These are phyloP conservation scores for Agonopterix alstromeriana DNA, from an alignment of 2,888 invertebrate genomes.

Conservation along the genomic window DNA sequence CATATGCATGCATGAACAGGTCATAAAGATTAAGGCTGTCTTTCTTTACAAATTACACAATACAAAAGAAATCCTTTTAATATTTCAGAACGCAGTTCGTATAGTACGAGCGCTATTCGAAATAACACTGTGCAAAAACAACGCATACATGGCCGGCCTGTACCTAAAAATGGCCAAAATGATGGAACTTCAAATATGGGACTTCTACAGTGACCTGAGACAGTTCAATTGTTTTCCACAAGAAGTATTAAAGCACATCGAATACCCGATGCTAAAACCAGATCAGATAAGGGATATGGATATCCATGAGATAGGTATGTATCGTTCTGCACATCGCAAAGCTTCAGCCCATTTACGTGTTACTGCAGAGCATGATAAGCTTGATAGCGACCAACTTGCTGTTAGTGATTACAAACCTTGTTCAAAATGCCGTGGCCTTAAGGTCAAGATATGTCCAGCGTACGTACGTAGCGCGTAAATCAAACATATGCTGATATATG, in stretches of 20 bases:
- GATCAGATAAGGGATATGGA: slow-evolving; percentile 91
- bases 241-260: slow-evolving; percentile 89
- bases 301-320: slow-evolving; percentile 87
- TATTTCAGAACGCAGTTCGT: slow-evolving; percentile 88
- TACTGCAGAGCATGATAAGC: too few species aligned
- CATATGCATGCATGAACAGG: not conserved
- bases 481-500: too few species aligned
- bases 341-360: too few species aligned
- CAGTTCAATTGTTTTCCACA: slow-evolving; percentile 88
- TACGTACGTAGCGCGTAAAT: too few species aligned
- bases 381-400: too few species aligned
- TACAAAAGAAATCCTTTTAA: slow-evolving; percentile 8
- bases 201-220: slow-evolving; percentile 88
- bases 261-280: slow-evolving; percentile 84
- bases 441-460: too few species aligned
- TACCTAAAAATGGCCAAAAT: slow-evolving; percentile 93
- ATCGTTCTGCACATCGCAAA: not conserved
- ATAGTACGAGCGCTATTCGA: slow-evolving; percentile 96
- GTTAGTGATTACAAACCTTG: too few species aligned
- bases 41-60: not conserved
- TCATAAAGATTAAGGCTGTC: not conserved
- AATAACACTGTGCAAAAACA: slow-evolving; percentile 91
- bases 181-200: slow-evolving; percentile 95
- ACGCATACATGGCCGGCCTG: slow-evolving; percentile 91
- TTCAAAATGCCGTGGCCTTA: too few species aligned